These are phyloP conservation scores for Ceyx margarethae DNA, from an alignment of 2,113 vertebrate species.

Conservation along the genomic window DNA sequence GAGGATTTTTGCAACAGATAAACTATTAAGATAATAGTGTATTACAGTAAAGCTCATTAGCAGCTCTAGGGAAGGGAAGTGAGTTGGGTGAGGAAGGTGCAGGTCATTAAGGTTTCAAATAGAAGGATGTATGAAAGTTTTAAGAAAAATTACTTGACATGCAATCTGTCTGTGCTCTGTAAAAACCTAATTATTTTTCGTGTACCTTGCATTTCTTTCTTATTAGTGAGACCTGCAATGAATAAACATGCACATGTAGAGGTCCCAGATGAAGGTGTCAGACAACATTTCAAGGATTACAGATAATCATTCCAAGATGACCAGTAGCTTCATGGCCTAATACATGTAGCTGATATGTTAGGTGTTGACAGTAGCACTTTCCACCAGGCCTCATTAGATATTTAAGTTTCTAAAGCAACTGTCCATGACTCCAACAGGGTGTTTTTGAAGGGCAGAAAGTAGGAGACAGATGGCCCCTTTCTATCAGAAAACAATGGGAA, in stretches of 20 bases:
- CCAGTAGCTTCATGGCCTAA: not conserved
- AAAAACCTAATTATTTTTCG: not conserved
- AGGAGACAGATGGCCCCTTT: not conserved
- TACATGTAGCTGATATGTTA: fast-evolving
- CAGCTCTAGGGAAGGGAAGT: not conserved
- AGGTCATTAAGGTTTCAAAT: conserved; percentile 1
- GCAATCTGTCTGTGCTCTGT: not conserved
- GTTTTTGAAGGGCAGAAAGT: not conserved
- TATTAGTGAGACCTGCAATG: not conserved
- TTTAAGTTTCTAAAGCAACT: not conserved
- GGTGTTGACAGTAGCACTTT: not conserved
- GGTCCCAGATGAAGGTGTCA: not conserved
- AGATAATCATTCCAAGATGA: not conserved
- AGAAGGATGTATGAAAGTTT: conserved; percentile 13
- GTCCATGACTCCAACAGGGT: not conserved
- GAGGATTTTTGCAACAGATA: not conserved
- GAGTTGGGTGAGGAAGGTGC: not conserved
- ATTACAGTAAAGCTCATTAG: conserved; percentile 39
- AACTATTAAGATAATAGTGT: not conserved
- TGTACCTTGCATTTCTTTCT: not conserved
- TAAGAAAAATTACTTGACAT: not conserved
- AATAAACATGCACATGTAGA: not conserved
- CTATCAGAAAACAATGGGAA: not conserved
- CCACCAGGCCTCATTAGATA: not conserved
- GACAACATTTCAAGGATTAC: not conserved